These are phyloP conservation scores for Falco cherrug DNA, from an alignment of 2,797 vertebrate genomes.

Conservation along the genomic window DNA sequence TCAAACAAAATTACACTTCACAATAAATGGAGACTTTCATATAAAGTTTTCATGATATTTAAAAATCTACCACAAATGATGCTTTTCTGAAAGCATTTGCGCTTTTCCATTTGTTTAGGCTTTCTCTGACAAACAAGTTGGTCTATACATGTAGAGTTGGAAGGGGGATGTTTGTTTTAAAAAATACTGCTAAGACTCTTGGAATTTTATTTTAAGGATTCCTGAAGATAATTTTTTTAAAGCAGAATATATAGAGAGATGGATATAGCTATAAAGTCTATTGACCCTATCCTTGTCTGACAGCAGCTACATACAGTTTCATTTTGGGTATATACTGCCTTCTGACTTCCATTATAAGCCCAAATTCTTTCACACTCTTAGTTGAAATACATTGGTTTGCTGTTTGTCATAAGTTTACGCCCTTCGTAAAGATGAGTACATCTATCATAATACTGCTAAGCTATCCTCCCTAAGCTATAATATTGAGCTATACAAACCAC, in stretches of 20 bases:
- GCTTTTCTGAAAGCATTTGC: background rate
- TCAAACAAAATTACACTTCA: background rate
- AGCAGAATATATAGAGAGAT: background rate
- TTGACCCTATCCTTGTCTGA: background rate
- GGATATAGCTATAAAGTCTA: background rate
- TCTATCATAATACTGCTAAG: background rate
- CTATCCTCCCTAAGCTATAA: background rate
- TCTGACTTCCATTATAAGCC: background rate
- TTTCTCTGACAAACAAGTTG: background rate
- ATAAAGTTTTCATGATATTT: background rate
- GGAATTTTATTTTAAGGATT: background rate
- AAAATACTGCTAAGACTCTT: background rate
- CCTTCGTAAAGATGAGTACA: background rate
- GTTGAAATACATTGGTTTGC: background rate
- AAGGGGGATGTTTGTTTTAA: fast-evolving
- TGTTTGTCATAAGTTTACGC: background rate
- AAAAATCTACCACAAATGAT: background rate
- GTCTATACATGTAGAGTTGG: background rate
- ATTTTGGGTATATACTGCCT: background rate
- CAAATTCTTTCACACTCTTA: background rate
- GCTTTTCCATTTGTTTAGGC: background rate
- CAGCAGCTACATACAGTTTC: background rate
- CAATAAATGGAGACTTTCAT: background rate
- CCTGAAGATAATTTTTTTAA: background rate
- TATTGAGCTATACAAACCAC: background rate